These are phyloP conservation scores for Harpalus rubripes DNA, from an alignment of 2,888 invertebrate genomes.

Conservation along the genomic window DNA sequence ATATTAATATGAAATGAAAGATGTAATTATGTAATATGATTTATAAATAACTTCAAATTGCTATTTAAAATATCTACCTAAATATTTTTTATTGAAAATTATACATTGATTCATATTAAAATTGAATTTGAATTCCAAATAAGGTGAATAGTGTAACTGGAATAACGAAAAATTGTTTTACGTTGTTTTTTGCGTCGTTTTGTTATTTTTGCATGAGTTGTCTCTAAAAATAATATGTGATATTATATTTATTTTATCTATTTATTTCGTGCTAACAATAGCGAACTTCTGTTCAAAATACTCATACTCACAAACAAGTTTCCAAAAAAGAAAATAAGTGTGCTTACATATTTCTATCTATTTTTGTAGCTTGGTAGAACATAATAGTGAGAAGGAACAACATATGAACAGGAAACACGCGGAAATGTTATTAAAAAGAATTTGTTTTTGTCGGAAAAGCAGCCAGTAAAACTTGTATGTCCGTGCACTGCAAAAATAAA, in stretches of 20 bases:
- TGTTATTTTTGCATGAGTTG: too few relatives aligned
- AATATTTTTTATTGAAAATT: too few relatives aligned
- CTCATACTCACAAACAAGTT: background rate
- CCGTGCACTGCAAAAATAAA: slow-evolving; percentile 26
- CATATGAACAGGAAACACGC: slow-evolving; percentile 37
- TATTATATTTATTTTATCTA: slow-evolving; percentile 5
- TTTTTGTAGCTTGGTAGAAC: background rate
- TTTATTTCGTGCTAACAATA: background rate
- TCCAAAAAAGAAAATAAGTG: slow-evolving; percentile 14
- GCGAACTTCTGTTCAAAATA: background rate
- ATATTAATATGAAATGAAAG: too few relatives aligned
- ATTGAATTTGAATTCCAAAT: too few relatives aligned
- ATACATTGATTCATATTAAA: too few relatives aligned
- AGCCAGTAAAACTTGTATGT: slow-evolving; percentile 21
- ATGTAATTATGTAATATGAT: too few relatives aligned
- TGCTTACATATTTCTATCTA: slow-evolving; percentile 14
- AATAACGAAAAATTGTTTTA: too few relatives aligned
- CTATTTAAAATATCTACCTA: too few relatives aligned
- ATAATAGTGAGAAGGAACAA: slow-evolving; percentile 13
- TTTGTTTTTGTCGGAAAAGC: slow-evolving; percentile 34
- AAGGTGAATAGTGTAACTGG: too few relatives aligned
- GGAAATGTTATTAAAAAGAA: slow-evolving; percentile 49
- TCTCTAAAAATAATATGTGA: background rate
- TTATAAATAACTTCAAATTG: too few relatives aligned
- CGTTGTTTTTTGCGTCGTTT: too few relatives aligned